Base-by-base conservation (phyloP, 2,888 invertebrate species). In the Carabus problematicus region DNA sequence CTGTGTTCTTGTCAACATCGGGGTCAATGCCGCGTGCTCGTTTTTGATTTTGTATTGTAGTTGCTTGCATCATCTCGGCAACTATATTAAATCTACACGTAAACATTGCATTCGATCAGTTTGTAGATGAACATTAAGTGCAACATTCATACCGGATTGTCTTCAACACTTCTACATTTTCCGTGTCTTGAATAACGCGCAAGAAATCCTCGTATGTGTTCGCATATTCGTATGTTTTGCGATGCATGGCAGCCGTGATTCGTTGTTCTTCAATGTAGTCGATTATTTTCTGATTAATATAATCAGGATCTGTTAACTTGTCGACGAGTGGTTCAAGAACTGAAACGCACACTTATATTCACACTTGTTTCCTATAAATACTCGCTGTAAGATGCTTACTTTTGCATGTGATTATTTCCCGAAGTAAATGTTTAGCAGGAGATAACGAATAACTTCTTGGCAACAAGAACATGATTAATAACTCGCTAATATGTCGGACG, bases 1-100 rank as follows among this genome's bases (percentile, higher is more conserved):
- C 82, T 60, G 82, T 82, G 54, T 73, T 73, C 62, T 83, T 84
- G 71, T 87, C 86, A 56, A 85, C 85, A 73, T 92, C 92, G 47
- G 87, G 84, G 76, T 91, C 91, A 45, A 90, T 84, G 55, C 93
- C 94, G 83, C 93, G 92, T 6, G 93, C 90, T 75, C 94, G 87
- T 82, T 95, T 95, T 71, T 95, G 85, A 79, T 95, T 95, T 82
- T 95, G 94, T 73, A 95, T 87, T 0, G 94, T 94, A 12, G 95
- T 95, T 0, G 95, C 95, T 85, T 96, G 94, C 92, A 96, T 94
- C 75, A 96, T 91, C 85, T 95, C 95, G 54, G 92, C 93, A 4
- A 95, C 92, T 74, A 96, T 94, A 76, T 93, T 93, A 76, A 91
- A 92, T 73, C 92, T 91, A 77, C 54, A 80, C n/a, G n/a, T 72